phyloP scores from a whole-genome alignment of 2,888 invertebrate genomes.

The Brenthis hecate region DNA sequence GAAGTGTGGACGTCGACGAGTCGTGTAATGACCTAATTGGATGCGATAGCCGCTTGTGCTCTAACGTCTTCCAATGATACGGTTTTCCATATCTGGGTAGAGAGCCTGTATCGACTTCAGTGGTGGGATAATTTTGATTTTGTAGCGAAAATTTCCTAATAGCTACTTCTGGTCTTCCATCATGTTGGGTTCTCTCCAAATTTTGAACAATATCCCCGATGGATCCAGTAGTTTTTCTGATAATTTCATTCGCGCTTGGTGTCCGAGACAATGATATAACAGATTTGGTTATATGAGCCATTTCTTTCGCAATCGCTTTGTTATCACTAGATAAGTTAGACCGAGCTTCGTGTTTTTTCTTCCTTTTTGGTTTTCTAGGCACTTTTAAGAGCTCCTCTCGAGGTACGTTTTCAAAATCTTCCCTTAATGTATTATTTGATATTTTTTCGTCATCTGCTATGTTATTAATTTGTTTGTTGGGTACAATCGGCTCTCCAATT shows the following conservation, averaged over 20 bases:
- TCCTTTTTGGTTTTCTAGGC: constrained; percentile 68
- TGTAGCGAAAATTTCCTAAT: constrained; percentile 66
- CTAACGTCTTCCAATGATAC: constrained; percentile 73
- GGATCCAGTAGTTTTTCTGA: constrained; percentile 38
- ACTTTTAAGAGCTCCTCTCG: constrained; percentile 71
- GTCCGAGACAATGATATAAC: constrained; percentile 68
- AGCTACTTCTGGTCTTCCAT: constrained; percentile 45
- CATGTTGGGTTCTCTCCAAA: constrained; percentile 53
- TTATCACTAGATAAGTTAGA: constrained; percentile 31
- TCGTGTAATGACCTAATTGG: constrained; percentile 72
- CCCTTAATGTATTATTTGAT: constrained; percentile 52
- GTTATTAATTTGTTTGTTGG: constrained; percentile 47
- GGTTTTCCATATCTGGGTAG: constrained; percentile 62
- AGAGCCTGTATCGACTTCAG: constrained; percentile 60
- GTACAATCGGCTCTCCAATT: constrained; percentile 57
- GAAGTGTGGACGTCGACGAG: constrained; percentile 58
- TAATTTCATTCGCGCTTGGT: constrained; percentile 63
- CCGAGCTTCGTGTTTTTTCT: constrained; percentile 53
- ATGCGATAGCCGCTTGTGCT: constrained; percentile 74
- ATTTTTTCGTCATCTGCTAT: constrained; percentile 76
- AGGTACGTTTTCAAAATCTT: constrained; percentile 57
- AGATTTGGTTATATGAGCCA: constrained; percentile 61
- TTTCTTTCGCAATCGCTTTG: constrained; percentile 49
- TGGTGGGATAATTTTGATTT: constrained; percentile 49
- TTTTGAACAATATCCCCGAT: constrained; percentile 57